phyloP scores from a whole-genome alignment of 1,140 invertebrate species.

The Drosophila obscura region DNA sequence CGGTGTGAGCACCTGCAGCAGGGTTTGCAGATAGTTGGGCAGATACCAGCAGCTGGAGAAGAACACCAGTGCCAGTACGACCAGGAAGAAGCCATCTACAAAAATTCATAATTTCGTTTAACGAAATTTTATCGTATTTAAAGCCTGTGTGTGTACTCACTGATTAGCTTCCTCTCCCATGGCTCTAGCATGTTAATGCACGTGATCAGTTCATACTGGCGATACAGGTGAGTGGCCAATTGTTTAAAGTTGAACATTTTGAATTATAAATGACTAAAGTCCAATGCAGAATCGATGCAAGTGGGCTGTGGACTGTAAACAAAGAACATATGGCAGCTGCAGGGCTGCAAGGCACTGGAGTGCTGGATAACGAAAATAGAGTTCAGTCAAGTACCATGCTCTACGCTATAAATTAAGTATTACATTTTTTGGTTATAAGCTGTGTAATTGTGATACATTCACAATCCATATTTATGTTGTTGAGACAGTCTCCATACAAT shows the following conservation, averaged over 20 bases:
- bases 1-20: conserved; percentile 58
- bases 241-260: conserved; percentile 74
- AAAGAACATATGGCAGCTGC: conserved; percentile 17
- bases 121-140: background rate
- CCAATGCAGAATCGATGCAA: conserved; percentile 16
- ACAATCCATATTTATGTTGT: too few species aligned
- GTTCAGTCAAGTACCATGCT: background rate
- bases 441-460: too few species aligned
- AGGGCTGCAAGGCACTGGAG: background rate
- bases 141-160: conserved; percentile 35
- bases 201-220: conserved; percentile 76
- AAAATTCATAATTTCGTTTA: background rate
- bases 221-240: conserved; percentile 57
- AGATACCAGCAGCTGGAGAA: conserved; percentile 80
- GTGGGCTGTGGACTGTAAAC: conserved; percentile 29
- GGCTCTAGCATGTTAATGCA: conserved; percentile 82
- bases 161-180: conserved; percentile 80
- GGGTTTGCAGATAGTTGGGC: conserved; percentile 69
- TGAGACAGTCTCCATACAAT: too few species aligned
- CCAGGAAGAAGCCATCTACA: conserved; percentile 71
- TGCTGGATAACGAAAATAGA: background rate
- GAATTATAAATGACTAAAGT: conserved; percentile 11
- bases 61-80: conserved; percentile 63
- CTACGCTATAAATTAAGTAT: too few species aligned
- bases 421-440: too few species aligned